Base-by-base conservation (phyloP, 2,797 vertebrate species). In the Huso huso region DNA sequence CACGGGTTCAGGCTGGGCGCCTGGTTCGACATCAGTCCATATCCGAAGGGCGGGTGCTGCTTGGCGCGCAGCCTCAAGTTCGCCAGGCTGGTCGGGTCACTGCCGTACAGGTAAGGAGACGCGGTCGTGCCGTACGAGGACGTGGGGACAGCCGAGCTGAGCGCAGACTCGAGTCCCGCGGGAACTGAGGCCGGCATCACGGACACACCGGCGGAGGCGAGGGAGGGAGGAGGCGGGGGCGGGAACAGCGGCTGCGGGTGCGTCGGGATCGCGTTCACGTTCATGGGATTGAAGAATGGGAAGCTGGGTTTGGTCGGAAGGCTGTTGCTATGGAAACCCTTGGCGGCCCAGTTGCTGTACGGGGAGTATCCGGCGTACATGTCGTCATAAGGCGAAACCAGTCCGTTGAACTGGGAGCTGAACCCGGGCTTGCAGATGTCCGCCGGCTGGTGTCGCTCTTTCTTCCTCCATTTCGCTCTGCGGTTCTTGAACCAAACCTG, bases 401-500 rank as follows among this genome's bases (percentile, higher is more conserved):
- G 12, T 5, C 63, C 59, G 0, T 23, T 67, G 1, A 73, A 57
- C 50, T 57, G 71, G 0, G 71, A 37, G 1, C 68, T 68, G 10
- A 71, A 71, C 1, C 66, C 18, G 6, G 50, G 51, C 70, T 73
- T 70, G 68, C 72, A 72, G 6, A 72, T 51, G 10, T 73, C 74
- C 0, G 70, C 18, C 49, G 73, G 74, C 61, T 71, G 72, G 1
- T 73, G 72, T 1, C 74, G 72, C 23, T 75, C 74, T 53, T 73
- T 73, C 12, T 75, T 75, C 49, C 72, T 61, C 74, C 74, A 75
- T 10, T 75, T 75, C 10, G 74, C 74, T 63, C 74, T 55, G 18
- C 72, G 74, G 49, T 75, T 75, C 68, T 75, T 75, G 10, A 75
- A 75, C 74, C 74, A 75, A 15, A 75, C 74, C 74, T 75, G 11